phyloP scores from a whole-genome alignment of 2,113 vertebrate species.

The Lepidothrix coronata region DNA sequence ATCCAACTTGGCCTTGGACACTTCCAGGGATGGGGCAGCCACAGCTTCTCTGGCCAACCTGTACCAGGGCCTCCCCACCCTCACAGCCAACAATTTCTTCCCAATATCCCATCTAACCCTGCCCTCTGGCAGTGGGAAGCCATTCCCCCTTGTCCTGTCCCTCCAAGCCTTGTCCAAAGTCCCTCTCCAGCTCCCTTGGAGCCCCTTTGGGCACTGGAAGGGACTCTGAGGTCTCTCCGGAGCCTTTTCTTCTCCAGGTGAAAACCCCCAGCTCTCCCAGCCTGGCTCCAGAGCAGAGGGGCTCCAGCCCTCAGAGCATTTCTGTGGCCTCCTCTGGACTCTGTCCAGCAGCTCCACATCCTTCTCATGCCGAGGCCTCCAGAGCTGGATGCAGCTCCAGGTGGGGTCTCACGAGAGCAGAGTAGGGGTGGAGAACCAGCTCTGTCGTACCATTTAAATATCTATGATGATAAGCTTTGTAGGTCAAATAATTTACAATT shows the following conservation, averaged over 20 bases:
- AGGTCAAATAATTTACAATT: not conserved
- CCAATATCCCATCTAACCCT: rapidly evolving
- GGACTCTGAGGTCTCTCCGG: not conserved
- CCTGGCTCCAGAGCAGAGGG: not conserved
- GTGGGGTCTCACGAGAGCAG: not conserved
- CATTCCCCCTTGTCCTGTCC: not conserved
- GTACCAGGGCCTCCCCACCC: not conserved
- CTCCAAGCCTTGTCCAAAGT: not conserved
- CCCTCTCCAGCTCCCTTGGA: not conserved
- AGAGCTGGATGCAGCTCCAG: not conserved
- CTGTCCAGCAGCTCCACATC: not conserved
- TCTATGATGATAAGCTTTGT: not conserved
- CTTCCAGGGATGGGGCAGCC: not conserved
- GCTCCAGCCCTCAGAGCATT: not conserved
- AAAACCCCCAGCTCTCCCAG: rapidly evolving
- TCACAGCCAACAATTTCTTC: rapidly evolving
- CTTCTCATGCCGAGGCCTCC: not conserved
- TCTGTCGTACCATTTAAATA: not conserved
- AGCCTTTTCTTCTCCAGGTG: not conserved
- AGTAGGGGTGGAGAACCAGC: not conserved
- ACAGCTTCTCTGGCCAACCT: not conserved
- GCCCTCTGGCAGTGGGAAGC: not conserved
- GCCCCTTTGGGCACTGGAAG: rapidly evolving
- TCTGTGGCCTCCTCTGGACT: not conserved
- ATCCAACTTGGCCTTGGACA: not conserved